Evolutionary conservation across 1,140 invertebrate species (phyloP).

Genomic region (Drosophila pachea): DNA sequence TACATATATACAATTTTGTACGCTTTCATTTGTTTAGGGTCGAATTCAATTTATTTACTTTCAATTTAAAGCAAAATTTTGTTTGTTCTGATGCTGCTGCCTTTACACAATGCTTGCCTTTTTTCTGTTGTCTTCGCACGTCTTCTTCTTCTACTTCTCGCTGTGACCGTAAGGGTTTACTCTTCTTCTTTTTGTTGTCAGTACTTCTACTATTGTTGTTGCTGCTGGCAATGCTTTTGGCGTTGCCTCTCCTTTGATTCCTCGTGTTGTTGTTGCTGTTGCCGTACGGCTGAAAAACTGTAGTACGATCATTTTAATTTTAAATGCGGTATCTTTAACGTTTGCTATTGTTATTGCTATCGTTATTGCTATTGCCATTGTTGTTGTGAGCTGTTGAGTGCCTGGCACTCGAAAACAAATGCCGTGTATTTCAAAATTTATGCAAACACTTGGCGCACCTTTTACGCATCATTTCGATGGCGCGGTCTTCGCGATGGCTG

Average conservation of each 20-base stretch:
- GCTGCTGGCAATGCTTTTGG: no score
- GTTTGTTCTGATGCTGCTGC: slow-evolving; percentile 29
- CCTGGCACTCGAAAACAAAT: slow-evolving; percentile 60
- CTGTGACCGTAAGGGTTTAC: no score
- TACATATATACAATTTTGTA: slow-evolving; percentile 6
- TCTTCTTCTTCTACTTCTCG: no score
- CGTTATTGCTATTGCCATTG: slow-evolving; percentile 10
- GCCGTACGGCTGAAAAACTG: slow-evolving; percentile 33
- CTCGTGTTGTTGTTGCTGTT: background rate
- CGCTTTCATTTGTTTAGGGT: slow-evolving; percentile 20
- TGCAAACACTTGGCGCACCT: slow-evolving; percentile 61
- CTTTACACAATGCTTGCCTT: no score
- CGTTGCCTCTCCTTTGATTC: no score
- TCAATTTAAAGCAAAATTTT: slow-evolving; percentile 61
- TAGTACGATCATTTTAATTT: slow-evolving; percentile 57
- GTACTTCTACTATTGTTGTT: no score
- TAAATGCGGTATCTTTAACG: slow-evolving; percentile 55
- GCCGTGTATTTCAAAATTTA: slow-evolving; percentile 64
- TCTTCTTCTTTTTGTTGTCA: no score
- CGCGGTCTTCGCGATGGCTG: slow-evolving; percentile 23
- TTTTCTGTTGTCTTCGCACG: no score
- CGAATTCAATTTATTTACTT: slow-evolving; percentile 65
- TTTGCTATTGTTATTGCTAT: slow-evolving; percentile 20
- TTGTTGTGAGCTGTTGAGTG: slow-evolving; percentile 45
- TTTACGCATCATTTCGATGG: slow-evolving; percentile 61